phyloP scores from a whole-genome alignment of 2,797 vertebrate genomes.

The Bucorvus abyssinicus region DNA sequence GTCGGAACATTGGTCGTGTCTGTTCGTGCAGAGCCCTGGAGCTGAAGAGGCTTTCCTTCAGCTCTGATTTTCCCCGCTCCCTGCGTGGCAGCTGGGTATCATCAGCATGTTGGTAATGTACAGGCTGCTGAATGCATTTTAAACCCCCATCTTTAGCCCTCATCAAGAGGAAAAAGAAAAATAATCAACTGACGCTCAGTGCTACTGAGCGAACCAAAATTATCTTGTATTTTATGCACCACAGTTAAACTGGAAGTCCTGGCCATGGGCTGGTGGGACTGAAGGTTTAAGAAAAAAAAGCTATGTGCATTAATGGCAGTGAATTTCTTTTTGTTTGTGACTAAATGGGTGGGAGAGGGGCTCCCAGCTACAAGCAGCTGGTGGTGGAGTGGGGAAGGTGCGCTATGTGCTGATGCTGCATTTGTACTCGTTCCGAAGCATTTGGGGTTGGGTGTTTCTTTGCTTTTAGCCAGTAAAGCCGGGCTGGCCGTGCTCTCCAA shows the following conservation, averaged over 20 bases:
- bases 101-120: fast-evolving
- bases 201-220: background rate
- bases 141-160: background rate
- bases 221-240: background rate
- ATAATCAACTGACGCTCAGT: fast-evolving
- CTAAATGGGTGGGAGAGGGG: background rate
- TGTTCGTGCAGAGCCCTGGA: background rate
- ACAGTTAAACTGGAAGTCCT: background rate
- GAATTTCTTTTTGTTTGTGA: background rate
- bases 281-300: background rate
- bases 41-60: background rate
- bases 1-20: fast-evolving
- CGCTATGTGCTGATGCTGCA: too few relatives aligned
- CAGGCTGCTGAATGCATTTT: background rate
- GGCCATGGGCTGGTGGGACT: background rate
- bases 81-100: too few relatives aligned
- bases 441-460: background rate
- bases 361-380: background rate
- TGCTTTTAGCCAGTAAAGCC: background rate
- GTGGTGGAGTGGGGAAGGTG: background rate
- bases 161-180: too few relatives aligned
- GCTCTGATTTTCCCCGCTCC: background rate
- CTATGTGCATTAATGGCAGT: fast-evolving
- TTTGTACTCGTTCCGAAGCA: background rate
- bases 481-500: fast-evolving